Conservation (phyloP, 2,888 invertebrate species). For the Encarsia formosa region DNA sequence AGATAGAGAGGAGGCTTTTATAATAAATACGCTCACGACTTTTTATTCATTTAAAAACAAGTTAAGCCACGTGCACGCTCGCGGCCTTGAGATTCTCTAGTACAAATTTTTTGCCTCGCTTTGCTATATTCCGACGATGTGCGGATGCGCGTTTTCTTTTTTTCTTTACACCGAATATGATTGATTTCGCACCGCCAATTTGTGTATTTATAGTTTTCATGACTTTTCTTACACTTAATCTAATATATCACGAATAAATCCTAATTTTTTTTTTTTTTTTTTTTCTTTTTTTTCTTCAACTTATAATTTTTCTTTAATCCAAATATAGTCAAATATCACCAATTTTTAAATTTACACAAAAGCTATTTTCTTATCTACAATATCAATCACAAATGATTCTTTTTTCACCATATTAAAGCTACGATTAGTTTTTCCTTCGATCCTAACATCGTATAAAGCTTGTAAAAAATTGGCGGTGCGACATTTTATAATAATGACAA, state of each 20-base stretch:
- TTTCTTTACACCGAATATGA: not conserved
- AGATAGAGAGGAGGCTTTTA: not conserved
- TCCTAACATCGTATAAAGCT: not conserved
- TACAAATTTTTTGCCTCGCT: slow-evolving; percentile 3
- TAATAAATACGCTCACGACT: too few species aligned
- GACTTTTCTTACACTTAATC: too few species aligned
- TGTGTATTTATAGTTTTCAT: not conserved
- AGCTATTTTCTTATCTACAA: too few species aligned
- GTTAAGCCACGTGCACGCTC: slow-evolving; percentile 4
- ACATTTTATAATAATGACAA: not conserved
- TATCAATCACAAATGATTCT: too few species aligned
- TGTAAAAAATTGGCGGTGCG: slow-evolving; percentile 13
- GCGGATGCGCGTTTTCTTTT: slow-evolving; percentile 4
- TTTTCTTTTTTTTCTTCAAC: too few species aligned
- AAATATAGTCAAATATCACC: too few species aligned
- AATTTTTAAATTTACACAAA: too few species aligned
- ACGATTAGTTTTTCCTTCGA: too few species aligned
- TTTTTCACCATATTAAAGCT: too few species aligned
- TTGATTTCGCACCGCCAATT: slow-evolving; percentile 16
- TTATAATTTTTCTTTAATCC: too few species aligned
- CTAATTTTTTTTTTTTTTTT: too few species aligned
- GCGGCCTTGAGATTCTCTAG: slow-evolving; percentile 23
- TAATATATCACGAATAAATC: too few species aligned
- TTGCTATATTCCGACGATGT: slow-evolving; percentile 2
- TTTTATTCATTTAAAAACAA: slow-evolving; percentile 6